Evolutionary conservation across 2,888 invertebrate species (phyloP).

Genomic region (Xanthia togata): DNA sequence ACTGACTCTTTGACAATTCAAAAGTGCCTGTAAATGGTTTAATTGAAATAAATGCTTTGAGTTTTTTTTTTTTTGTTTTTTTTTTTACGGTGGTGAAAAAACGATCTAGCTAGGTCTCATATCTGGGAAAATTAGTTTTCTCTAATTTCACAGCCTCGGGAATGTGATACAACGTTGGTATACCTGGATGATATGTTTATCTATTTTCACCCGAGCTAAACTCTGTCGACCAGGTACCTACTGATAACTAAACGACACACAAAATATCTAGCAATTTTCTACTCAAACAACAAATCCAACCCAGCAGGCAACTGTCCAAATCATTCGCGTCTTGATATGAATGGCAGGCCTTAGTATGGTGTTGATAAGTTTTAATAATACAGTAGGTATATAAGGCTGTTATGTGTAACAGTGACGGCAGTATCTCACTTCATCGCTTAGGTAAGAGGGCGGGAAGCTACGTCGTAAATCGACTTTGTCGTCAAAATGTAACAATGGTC

Average conservation of each 20-base stretch:
- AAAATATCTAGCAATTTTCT: neutral
- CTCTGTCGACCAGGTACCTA: no score
- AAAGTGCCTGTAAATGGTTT: no score
- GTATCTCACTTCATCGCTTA: slow-evolving; percentile 71
- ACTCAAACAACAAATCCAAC: neutral
- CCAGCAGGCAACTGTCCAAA: neutral
- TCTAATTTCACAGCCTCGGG: no score
- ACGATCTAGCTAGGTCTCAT: no score
- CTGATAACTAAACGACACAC: neutral
- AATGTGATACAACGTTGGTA: no score
- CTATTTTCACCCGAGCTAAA: no score
- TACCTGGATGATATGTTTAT: no score
- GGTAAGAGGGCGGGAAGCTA: slow-evolving; percentile 75
- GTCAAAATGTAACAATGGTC: slow-evolving; percentile 79
- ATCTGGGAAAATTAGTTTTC: no score
- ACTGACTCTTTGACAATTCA: no score
- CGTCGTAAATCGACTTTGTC: slow-evolving; percentile 79
- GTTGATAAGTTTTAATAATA: slow-evolving; percentile 70
- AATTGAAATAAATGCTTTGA: no score
- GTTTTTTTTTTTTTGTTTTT: no score
- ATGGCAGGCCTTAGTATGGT: slow-evolving; percentile 33
- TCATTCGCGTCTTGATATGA: neutral
- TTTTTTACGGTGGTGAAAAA: no score
- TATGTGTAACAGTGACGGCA: slow-evolving; percentile 71
- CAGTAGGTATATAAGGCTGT: slow-evolving; percentile 51